phyloP scores from a whole-genome alignment of 2,113 vertebrate genomes.

The Pantherophis guttatus region DNA sequence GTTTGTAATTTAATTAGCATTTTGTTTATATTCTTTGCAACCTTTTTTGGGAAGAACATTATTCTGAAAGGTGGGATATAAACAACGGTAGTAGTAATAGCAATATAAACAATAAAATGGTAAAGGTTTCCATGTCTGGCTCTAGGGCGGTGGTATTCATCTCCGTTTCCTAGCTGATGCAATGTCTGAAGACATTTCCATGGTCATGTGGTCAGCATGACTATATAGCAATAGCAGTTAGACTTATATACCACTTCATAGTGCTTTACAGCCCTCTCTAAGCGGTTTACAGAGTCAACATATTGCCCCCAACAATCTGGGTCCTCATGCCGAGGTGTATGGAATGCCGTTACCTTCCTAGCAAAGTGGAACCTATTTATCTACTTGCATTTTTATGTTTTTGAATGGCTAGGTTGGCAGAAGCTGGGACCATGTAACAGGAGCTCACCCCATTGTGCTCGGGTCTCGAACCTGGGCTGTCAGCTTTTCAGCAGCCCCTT shows the following conservation, averaged over 20 bases:
- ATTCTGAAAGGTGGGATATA: not conserved
- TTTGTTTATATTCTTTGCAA: not conserved
- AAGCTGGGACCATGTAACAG: not conserved
- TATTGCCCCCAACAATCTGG: no score
- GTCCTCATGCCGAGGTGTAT: not conserved
- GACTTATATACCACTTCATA: no score
- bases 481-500: not conserved
- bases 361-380: not conserved
- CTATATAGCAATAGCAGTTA: not conserved
- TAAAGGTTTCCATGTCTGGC: not conserved
- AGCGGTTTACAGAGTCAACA: no score
- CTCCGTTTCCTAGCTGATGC: not conserved
- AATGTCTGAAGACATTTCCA: not conserved
- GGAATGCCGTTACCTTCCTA: not conserved
- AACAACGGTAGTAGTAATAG: slow-evolving; percentile 7
- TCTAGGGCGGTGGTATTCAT: not conserved
- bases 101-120: not conserved
- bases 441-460: not conserved
- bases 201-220: not conserved
- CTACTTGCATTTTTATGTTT: not conserved
- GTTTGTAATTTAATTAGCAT: not conserved
- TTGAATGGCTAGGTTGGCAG: not conserved
- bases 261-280: no score
- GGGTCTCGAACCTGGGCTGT: not conserved
- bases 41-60: not conserved